Conservation (phyloP, 2,888 invertebrate species). For the Ceratothoa steindachneri region DNA sequence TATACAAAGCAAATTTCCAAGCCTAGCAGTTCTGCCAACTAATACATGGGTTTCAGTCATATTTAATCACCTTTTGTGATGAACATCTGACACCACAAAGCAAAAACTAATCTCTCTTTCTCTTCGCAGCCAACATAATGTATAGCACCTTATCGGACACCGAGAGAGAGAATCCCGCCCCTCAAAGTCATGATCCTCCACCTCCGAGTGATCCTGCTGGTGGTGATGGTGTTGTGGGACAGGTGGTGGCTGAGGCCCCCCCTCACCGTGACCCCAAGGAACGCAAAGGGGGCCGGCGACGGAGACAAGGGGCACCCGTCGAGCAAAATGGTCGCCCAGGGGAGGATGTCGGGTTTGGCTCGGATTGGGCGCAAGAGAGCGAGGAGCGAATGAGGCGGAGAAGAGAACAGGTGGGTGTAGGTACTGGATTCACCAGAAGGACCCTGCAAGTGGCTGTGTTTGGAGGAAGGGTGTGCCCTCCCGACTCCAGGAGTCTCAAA, state of each 20-base stretch:
- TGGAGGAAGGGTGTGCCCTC: too few species aligned
- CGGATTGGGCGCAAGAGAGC: conserved; percentile 49
- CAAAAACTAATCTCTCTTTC: neutral
- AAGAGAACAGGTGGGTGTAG: conserved; percentile 46
- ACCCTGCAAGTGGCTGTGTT: too few species aligned
- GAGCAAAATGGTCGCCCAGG: conserved; percentile 25
- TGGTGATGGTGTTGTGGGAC: neutral
- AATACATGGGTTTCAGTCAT: too few species aligned
- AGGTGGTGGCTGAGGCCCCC: conserved; percentile 47
- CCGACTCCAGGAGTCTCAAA: too few species aligned
- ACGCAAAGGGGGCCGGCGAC: neutral
- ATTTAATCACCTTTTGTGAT: too few species aligned
- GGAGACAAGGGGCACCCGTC: neutral
- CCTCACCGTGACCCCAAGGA: neutral
- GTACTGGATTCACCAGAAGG: conserved; percentile 29
- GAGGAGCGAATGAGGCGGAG: conserved; percentile 49
- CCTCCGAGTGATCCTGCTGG: neutral
- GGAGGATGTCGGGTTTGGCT: conserved; percentile 49
- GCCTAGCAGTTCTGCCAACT: too few species aligned
- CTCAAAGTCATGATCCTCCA: conserved; percentile 14
- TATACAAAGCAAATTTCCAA: too few species aligned
- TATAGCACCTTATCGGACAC: conserved; percentile 59
- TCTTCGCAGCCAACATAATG: conserved; percentile 60
- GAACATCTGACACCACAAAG: too few species aligned
- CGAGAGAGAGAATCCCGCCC: conserved; percentile 49